Percentiles rank a stretch among this genome's conserved stretches.
These are phyloP conservation scores for Spialia ferax DNA, from an alignment of 2,888 invertebrate genomes.

Conservation along the genomic window DNA sequence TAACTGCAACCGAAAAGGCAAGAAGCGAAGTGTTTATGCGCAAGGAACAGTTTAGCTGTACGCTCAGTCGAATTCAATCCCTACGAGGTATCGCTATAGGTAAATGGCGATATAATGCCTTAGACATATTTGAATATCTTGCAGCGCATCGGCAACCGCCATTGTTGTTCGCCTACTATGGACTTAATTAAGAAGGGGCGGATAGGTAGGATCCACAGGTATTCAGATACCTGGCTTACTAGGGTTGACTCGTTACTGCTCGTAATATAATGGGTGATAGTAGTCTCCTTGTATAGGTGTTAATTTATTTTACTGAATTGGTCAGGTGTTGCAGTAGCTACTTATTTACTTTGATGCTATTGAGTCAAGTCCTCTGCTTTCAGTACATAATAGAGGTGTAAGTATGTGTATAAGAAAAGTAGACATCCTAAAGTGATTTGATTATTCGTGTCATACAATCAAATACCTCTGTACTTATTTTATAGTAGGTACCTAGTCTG, in stretches of 20 bases:
- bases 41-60: slow-evolving; percentile 51
- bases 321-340: not conserved
- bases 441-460: too few species aligned
- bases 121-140: slow-evolving; percentile 86
- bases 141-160: slow-evolving; percentile 76
- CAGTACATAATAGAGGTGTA: too few species aligned
- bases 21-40: slow-evolving; percentile 41
- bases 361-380: too few species aligned
- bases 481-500: too few species aligned
- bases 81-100: slow-evolving; percentile 61
- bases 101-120: slow-evolving; percentile 80
- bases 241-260: slow-evolving; percentile 34
- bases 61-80: slow-evolving; percentile 53
- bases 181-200: slow-evolving; percentile 82
- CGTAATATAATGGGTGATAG: slow-evolving; percentile 27
- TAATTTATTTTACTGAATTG: slow-evolving; percentile 17
- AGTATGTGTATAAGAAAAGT: too few species aligned
- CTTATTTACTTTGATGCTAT: too few species aligned
- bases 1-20: slow-evolving; percentile 36
- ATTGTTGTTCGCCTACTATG: slow-evolving; percentile 84
- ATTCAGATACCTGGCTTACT: slow-evolving; percentile 61
- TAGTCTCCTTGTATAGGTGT: slow-evolving; percentile 14
- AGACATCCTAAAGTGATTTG: too few species aligned
- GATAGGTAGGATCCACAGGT: slow-evolving; percentile 80
- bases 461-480: too few species aligned